Conservation (phyloP, 1,140 invertebrate species). For the Hycleus phaleratus region DNA sequence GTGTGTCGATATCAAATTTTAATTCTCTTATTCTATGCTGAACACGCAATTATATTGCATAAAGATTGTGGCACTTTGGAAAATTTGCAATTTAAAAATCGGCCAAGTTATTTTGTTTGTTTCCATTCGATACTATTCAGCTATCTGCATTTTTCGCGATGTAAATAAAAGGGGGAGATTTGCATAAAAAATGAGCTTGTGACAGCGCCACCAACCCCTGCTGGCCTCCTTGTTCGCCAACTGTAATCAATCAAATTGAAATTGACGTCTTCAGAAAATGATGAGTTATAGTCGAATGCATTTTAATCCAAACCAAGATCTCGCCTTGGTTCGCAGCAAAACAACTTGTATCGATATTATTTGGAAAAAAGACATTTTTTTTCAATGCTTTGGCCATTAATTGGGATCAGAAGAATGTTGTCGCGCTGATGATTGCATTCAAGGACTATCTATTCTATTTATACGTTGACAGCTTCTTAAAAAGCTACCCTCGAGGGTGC, state of each 20-base stretch:
- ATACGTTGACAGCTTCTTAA: too few species aligned
- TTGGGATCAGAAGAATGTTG: too few species aligned
- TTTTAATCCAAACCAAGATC: not conserved
- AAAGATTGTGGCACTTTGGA: not conserved
- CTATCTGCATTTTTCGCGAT: constrained; percentile 10
- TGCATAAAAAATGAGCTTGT: constrained; percentile 13
- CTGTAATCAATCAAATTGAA: constrained; percentile 13
- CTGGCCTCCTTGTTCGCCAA: not conserved
- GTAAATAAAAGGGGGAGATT: constrained; percentile 12
- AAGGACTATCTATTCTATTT: too few species aligned
- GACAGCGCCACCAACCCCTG: not conserved
- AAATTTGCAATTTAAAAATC: constrained; percentile 15
- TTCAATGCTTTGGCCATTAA: too few species aligned
- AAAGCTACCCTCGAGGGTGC: too few species aligned
- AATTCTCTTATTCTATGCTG: too few species aligned
- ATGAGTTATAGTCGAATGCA: constrained; percentile 13
- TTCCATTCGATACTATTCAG: not conserved
- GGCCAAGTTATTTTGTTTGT: constrained; percentile 11
- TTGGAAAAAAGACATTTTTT: too few species aligned
- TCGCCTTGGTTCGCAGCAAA: too few species aligned
- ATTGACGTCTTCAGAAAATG: constrained; percentile 10
- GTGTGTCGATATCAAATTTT: too few species aligned
- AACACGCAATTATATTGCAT: too few species aligned
- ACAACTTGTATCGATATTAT: too few species aligned
- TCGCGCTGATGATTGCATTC: too few species aligned